Base-by-base conservation (phyloP, 53 echinoderm and acorn worm species). In the Luidia sarsii region DNA sequence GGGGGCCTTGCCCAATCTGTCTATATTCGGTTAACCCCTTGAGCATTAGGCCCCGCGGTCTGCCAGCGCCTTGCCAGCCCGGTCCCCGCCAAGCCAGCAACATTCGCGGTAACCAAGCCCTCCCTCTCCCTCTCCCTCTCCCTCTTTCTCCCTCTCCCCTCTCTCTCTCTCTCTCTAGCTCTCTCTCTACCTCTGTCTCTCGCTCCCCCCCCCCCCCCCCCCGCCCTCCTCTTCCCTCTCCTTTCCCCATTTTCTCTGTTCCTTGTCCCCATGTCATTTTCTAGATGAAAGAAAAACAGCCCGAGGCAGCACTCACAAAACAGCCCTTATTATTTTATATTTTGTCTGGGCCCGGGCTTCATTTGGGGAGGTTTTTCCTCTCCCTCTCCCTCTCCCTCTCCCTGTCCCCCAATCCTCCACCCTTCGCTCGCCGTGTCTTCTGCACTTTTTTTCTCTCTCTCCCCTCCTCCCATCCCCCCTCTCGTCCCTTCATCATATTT, bases 201-300 rank as follows among this genome's bases (percentile, higher is more conserved):
- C 57, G 38, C 45, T 30, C 51, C 50, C 62, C 71, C 84, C 36
- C 71, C 62, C 63, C 72, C 41, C 41, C 11, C 41, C 11, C 41
- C 41, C 41, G n/a, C n/a, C n/a, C 41, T 11, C 41, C 41, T 11
- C 6, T 11, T 41, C 41, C 11, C 6, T 11, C 41, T 11, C 41
- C 11, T 11, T 11, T 7, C 11, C 41, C 41, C 41, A 70, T 69
- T 83, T 61, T 70, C 83, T 36, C 72, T 64, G 50, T 84, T 71
- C 71, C 64, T 63, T 51, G 72, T 71, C 64, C 73, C 50, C 71
- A 35, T 72, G 84, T 84, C 84, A 84, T 84, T 84, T 84, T 84
- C 72, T 71, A 84, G 84, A 84, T 84, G 84, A 84, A 84, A 84
- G 84, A 84, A 84, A 84, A 84, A 84, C 73, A 84, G 84, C 84